phyloP scores from a whole-genome alignment of 2,888 invertebrate species.

The Hydrotaea diabolus region DNA sequence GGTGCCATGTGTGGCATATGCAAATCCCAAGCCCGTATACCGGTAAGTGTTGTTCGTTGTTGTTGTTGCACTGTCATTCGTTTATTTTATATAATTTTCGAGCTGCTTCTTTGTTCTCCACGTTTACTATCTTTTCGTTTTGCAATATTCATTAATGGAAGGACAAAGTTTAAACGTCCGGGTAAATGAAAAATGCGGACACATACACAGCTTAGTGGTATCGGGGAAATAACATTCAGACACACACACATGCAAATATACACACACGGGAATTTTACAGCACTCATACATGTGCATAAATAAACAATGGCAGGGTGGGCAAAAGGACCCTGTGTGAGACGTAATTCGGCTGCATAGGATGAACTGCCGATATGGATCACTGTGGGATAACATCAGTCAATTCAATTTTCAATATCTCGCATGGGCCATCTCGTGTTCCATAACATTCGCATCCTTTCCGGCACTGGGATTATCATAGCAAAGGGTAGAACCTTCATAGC shows the following conservation, averaged over 20 bases:
- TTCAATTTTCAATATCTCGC: neutral
- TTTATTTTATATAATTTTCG: conserved; percentile 32
- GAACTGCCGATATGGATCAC: neutral
- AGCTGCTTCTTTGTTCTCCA: conserved; percentile 15
- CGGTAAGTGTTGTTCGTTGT: conserved; percentile 80
- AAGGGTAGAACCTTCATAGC: no score
- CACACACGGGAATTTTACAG: no score
- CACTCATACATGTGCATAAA: no score
- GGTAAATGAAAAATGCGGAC: conserved; percentile 27
- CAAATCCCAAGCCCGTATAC: conserved; percentile 83
- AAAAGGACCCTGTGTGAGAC: no score
- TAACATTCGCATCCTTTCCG: no score
- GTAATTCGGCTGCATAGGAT: neutral
- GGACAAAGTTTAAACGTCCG: conserved; percentile 39
- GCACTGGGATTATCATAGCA: no score
- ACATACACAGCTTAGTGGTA: no score
- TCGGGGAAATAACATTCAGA: no score
- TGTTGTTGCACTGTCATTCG: neutral
- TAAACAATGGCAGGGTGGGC: no score
- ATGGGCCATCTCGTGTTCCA: no score
- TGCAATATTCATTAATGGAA: conserved; percentile 48
- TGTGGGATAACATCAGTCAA: neutral
- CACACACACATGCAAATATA: no score
- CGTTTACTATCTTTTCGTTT: conserved; percentile 42
- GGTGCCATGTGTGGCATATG: conserved; percentile 84